Percentiles rank a stretch among this genome's conserved stretches.
Evolutionary conservation across 1,140 invertebrate species (phyloP).

Genomic region (Acyrthosiphon pisum): DNA sequence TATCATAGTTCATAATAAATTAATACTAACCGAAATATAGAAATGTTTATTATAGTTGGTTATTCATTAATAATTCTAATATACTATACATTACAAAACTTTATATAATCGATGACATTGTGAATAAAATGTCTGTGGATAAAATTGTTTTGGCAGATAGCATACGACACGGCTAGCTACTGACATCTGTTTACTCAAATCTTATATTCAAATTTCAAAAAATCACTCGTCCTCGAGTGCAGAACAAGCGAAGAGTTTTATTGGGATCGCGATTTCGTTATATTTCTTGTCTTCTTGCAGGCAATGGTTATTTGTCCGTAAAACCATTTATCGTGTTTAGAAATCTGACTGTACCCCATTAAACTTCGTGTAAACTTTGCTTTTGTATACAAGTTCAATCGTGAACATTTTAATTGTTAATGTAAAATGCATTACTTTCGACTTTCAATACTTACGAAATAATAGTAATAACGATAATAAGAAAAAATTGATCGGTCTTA

Average conservation of each 20-base stretch:
- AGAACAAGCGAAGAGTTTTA: background rate
- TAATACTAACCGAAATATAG: background rate
- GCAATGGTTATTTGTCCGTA: background rate
- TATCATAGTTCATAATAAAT: background rate
- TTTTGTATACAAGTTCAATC: background rate
- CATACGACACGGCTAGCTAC: background rate
- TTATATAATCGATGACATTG: too few species aligned
- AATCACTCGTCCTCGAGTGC: background rate
- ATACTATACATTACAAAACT: too few species aligned
- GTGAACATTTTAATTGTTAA: background rate
- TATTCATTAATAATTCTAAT: too few species aligned
- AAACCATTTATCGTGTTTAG: background rate
- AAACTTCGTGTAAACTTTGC: background rate
- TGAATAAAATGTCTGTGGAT: background rate
- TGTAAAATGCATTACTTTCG: background rate
- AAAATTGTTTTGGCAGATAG: background rate
- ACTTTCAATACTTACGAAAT: background rate
- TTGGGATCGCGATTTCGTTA: background rate
- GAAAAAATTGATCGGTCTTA: background rate
- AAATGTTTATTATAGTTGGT: background rate
- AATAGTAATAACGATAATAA: background rate
- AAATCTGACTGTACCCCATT: background rate
- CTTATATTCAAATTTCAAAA: background rate
- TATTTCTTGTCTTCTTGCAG: background rate
- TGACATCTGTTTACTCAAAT: background rate